phyloP scores from a whole-genome alignment of 2,888 invertebrate species.

The Idaea dimidiata region DNA sequence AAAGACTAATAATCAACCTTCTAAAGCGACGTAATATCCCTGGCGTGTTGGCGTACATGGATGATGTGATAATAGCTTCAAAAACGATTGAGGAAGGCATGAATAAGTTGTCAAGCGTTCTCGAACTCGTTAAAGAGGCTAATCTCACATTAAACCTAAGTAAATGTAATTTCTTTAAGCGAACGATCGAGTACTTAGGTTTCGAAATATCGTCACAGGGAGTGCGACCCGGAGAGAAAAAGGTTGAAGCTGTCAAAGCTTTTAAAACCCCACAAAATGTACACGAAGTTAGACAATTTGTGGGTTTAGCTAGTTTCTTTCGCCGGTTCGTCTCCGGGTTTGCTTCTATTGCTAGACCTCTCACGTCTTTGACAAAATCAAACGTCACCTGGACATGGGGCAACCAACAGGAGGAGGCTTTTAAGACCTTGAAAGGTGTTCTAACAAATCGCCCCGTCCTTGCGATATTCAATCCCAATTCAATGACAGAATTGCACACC shows the following conservation, averaged over 20 bases:
- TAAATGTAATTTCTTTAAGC: slow-evolving; percentile 18
- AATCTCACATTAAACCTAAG: slow-evolving; percentile 14
- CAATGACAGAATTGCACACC: slow-evolving; percentile 5
- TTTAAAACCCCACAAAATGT: no score
- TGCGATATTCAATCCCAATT: slow-evolving; percentile 7
- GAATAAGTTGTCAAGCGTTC: slow-evolving; percentile 3
- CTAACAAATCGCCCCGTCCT: slow-evolving; percentile 6
- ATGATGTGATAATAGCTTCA: slow-evolving; percentile 19
- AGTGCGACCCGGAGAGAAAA: slow-evolving; percentile 14
- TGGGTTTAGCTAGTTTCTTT: slow-evolving; percentile 8
- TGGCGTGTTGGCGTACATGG: slow-evolving; percentile 17
- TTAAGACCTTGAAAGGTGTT: not conserved
- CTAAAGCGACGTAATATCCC: no score
- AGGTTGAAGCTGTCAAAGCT: slow-evolving; percentile 13
- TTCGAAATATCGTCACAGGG: slow-evolving; percentile 16
- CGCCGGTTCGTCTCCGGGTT: no score
- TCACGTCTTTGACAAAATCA: no score
- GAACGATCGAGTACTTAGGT: slow-evolving; percentile 13
- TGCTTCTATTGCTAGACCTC: no score
- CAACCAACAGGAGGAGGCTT: not conserved
- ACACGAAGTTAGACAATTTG: slow-evolving; percentile 5
- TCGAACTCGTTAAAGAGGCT: slow-evolving; percentile 11
- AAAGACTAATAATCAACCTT: no score
- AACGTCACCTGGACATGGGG: no score
- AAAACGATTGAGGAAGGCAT: slow-evolving; percentile 17